Evolutionary conservation across 2,113 vertebrate species (phyloP).

Genomic region (Geococcyx californianus): DNA sequence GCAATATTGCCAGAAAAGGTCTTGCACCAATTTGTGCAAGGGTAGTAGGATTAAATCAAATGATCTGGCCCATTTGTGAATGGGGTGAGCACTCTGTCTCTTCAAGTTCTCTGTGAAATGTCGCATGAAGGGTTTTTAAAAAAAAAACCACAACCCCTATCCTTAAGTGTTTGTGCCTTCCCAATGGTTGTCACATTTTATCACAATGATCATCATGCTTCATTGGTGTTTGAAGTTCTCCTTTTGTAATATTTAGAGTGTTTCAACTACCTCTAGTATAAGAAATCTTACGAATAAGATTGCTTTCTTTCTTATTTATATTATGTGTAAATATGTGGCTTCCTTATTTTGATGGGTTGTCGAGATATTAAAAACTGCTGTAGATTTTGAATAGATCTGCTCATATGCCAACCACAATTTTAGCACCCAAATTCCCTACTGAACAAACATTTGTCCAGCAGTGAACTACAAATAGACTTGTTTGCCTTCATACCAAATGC

Average conservation of each 20-base stretch:
- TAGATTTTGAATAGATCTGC: not conserved
- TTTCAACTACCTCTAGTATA: not conserved
- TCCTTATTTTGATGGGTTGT: not conserved
- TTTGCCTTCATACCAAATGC: not conserved
- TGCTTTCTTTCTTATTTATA: not conserved
- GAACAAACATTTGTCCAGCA: not conserved
- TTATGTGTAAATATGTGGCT: fast-evolving
- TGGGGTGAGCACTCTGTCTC: not conserved
- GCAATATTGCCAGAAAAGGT: not conserved
- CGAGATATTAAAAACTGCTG: not conserved
- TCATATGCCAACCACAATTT: not conserved
- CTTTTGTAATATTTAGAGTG: not conserved
- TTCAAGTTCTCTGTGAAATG: not conserved
- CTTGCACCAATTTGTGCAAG: not conserved
- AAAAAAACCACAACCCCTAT: not conserved
- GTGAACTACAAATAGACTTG: not conserved
- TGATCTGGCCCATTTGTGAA: not conserved
- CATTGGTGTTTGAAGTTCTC: not conserved
- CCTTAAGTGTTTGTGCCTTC: fast-evolving
- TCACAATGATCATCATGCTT: not conserved
- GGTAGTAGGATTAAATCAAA: not conserved
- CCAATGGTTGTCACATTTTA: not conserved
- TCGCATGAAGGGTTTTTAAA: not conserved
- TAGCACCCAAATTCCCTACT: not conserved
- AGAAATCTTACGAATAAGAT: not conserved